phyloP scores from a whole-genome alignment of 1,140 invertebrate genomes.

The Papilio dardanus region DNA sequence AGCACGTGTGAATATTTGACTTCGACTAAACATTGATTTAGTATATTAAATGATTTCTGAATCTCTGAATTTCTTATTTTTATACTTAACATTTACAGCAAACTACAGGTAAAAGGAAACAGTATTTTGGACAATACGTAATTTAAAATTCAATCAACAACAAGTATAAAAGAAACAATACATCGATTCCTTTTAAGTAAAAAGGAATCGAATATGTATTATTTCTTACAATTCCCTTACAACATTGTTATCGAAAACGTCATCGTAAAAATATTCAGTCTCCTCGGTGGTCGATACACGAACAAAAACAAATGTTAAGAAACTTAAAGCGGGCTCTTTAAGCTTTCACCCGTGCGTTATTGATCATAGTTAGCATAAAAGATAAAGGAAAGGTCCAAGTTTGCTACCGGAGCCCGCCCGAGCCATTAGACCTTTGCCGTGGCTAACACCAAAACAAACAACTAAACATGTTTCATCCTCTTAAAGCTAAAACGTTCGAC shows the following conservation, averaged over 20 bases:
- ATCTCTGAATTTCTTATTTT: background rate
- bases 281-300: constrained; percentile 24
- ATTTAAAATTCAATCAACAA: no score
- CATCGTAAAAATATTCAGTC: constrained; percentile 8
- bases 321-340: constrained; percentile 7
- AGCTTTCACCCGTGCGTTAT: constrained; percentile 50
- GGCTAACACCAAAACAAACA: constrained; percentile 75
- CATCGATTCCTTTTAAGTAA: no score
- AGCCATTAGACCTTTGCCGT: constrained; percentile 56
- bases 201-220: background rate
- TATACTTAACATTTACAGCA: background rate
- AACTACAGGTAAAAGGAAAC: no score
- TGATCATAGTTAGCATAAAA: constrained; percentile 56
- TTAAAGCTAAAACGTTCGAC: constrained; percentile 60
- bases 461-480: constrained; percentile 57
- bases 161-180: no score
- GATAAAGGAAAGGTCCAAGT: constrained; percentile 47
- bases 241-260: constrained; percentile 9
- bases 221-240: background rate
- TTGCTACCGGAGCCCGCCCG: constrained; percentile 49
- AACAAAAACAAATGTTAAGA: constrained; percentile 13
- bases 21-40: background rate
- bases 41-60: background rate
- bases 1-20: background rate
- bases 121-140: no score